A percentile compares a stretch with the other conserved stretches of the same genome.
Conservation (phyloP, 2,797 vertebrate species). For the Megaceryle alcyon region DNA sequence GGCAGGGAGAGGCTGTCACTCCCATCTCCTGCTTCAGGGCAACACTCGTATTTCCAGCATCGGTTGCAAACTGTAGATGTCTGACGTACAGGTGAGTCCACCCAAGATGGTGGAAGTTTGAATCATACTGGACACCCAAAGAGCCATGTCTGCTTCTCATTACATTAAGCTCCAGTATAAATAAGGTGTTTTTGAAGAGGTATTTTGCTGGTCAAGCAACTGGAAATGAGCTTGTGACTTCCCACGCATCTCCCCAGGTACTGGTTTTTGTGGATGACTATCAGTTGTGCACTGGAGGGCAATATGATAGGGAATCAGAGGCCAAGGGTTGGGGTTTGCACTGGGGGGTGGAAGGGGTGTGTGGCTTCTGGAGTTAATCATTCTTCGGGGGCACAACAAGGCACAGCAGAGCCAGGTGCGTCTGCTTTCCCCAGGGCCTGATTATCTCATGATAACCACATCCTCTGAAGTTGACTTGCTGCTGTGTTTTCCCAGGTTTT, state of each 20-base stretch:
- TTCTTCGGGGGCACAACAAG: conserved; percentile 17
- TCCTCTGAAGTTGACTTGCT: conserved; percentile 62
- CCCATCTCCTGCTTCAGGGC: neutral
- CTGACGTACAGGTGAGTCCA: neutral
- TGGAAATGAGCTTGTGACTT: neutral
- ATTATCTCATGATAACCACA: conserved; percentile 77
- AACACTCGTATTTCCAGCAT: neutral
- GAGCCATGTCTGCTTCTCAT: neutral
- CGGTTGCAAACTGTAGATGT: neutral
- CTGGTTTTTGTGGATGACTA: neutral
- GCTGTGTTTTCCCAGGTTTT: conserved; percentile 47
- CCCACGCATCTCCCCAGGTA: neutral
- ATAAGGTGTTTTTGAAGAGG: neutral
- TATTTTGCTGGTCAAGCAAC: neutral
- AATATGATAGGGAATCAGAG: neutral
- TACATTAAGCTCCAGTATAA: neutral
- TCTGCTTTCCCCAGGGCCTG: conserved; percentile 72
- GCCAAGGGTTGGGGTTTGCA: neutral
- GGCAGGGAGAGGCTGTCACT: neutral
- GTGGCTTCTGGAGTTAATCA: conserved; percentile 47
- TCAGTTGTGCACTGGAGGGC: neutral
- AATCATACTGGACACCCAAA: neutral
- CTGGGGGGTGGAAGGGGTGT: neutral
- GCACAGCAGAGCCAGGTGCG: conserved; percentile 69
- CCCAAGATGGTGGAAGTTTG: neutral